Conservation (phyloP, 2,113 vertebrate species). For the Irena cyanogastra region DNA sequence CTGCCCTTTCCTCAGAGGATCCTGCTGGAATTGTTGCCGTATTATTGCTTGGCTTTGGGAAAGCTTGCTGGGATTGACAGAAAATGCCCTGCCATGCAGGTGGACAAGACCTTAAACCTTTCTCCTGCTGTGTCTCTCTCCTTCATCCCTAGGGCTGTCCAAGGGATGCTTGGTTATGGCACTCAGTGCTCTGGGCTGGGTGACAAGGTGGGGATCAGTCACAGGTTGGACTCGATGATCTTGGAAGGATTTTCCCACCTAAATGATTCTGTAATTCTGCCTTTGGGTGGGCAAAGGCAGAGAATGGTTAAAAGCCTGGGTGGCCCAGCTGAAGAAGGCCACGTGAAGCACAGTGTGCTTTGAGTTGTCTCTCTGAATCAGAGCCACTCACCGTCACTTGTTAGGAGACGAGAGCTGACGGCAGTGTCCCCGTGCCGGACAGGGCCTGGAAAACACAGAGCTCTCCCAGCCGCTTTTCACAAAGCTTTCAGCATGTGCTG, state of each 20-base stretch:
- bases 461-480: not conserved
- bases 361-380: not conserved
- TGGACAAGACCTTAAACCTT: not conserved
- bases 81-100: not conserved
- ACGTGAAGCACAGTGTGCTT: not conserved
- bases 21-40: not conserved
- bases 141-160: not conserved
- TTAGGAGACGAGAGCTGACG: not conserved
- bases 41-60: not conserved
- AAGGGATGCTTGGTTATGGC: not conserved
- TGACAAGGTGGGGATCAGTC: not conserved
- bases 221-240: accelerated
- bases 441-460: not conserved
- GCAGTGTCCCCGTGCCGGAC: not conserved
- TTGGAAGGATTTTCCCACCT: not conserved
- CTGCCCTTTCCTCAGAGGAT: not conserved
- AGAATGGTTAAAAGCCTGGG: not conserved
- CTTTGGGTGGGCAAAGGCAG: not conserved
- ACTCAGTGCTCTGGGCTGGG: not conserved
- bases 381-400: not conserved
- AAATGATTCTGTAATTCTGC: too few species aligned
- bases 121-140: not conserved
- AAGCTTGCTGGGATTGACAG: not conserved
- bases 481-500: not conserved
- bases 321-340: not conserved